Conservation (phyloP, 1,140 invertebrate species). For the Danaus melanippus region DNA sequence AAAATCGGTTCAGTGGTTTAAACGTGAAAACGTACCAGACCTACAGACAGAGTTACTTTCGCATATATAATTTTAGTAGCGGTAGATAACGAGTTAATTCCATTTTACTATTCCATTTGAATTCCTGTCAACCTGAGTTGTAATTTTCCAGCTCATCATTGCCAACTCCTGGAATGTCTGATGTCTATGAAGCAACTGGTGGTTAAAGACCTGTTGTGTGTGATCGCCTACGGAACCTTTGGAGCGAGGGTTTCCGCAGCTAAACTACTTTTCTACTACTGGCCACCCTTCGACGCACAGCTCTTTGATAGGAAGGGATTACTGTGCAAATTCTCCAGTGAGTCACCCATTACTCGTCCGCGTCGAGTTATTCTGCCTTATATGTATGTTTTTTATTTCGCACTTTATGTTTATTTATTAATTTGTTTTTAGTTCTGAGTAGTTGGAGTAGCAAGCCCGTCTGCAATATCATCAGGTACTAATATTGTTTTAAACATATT, state of each 20-base stretch:
- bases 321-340: constrained; percentile 92
- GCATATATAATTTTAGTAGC: no score
- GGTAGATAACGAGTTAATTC: no score
- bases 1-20: no score
- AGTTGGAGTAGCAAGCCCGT: no score
- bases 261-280: constrained; percentile 98
- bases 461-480: no score
- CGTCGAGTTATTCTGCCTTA: constrained; percentile 1
- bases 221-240: constrained; percentile 97
- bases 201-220: constrained; percentile 93
- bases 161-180: constrained; percentile 93
- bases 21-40: no score
- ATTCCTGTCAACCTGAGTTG: no score
- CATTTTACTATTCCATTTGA: no score
- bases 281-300: constrained; percentile 97
- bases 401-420: no score
- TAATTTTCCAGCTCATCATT: constrained; percentile 84
- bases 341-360: constrained; percentile 7
- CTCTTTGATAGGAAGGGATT: constrained; percentile 92
- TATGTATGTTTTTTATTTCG: background rate
- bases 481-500: no score
- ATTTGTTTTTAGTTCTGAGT: no score
- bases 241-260: constrained; percentile 92
- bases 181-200: constrained; percentile 93
- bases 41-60: no score